Base-by-base conservation (phyloP, 2,888 invertebrate genomes). In the Beris chalybata region DNA sequence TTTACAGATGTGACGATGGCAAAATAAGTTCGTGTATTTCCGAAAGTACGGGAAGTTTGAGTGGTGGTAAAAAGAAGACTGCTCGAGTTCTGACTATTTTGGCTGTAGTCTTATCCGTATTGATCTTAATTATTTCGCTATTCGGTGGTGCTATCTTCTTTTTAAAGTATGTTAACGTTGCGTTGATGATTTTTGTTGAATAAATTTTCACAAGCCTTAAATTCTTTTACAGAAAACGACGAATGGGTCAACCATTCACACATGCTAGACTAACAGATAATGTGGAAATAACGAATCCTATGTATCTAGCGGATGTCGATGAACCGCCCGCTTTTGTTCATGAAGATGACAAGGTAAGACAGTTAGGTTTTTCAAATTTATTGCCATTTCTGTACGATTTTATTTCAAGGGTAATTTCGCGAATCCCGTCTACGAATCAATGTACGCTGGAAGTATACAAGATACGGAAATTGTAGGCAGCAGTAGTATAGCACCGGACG, bases 351-450 rank as follows among this genome's bases (percentile, higher is more conserved):
- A 87, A 86, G 82, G 87, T 87, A 78, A 74, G 71, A 22, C 45
- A 11, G 31, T 30, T 15, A 1, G 31, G 31, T 54, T 54, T 32
- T 7, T 44, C 4, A 54, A 22, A 50, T 61, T 63, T 54, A 3
- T 65, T 57, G 11, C 56, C 53, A 22, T 58, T 61, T 63, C 11
- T 29, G 4, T 53, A 29, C 4, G 5, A 53, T 55, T 11, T 73
- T 48, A 11, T 48, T 5, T 48, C 48, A 48, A 85, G 83, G 89
- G 89, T 32, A 91, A 92, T 81, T 93, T 92, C 83, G 90, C 90
- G 22, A 93, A 93, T 82, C 93, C 93, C 0, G 90, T 93, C 54
- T 93, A 93, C 81, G 93, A 93, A 75, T 90, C 90, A 58, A 88
- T 92, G 83, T 92, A 90, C 80, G 83, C 84, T 15, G 80, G 80